These are phyloP conservation scores for Urocitellus parryii DNA, from an alignment of 2,113 vertebrate genomes.

Conservation along the genomic window DNA sequence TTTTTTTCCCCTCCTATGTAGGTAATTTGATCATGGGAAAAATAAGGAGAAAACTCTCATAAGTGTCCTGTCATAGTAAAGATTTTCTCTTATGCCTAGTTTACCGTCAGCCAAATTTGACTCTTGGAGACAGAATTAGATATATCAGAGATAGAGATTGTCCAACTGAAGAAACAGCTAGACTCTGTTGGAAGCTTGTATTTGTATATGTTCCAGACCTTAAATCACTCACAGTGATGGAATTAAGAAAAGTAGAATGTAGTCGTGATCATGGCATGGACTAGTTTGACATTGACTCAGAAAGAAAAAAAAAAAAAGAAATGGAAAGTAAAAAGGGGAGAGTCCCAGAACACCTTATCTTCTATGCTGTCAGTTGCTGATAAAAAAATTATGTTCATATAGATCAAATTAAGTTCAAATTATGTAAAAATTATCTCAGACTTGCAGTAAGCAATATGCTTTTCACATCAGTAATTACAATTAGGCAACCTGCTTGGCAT, in stretches of 20 bases:
- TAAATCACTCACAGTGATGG: not conserved
- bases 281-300: not conserved
- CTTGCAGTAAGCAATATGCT: not conserved
- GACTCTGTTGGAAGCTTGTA: not conserved
- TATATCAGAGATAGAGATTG: not conserved
- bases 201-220: not conserved
- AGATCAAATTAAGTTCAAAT: not conserved
- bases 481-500: not conserved
- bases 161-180: not conserved
- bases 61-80: not conserved
- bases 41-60: not conserved
- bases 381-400: not conserved
- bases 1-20: not conserved
- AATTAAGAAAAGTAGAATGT: not conserved
- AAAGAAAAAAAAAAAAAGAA: not conserved
- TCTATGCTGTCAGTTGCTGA: not conserved
- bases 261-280: not conserved
- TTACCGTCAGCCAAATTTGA: not conserved
- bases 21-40: not conserved
- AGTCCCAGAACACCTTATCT: not conserved
- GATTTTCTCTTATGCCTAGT: not conserved
- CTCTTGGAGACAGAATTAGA: not conserved
- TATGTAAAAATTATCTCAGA: not conserved
- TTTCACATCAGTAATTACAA: not conserved
- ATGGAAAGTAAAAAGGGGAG: not conserved